phyloP scores from a whole-genome alignment of 2,113 vertebrate genomes.

The Sceloporus undulatus region DNA sequence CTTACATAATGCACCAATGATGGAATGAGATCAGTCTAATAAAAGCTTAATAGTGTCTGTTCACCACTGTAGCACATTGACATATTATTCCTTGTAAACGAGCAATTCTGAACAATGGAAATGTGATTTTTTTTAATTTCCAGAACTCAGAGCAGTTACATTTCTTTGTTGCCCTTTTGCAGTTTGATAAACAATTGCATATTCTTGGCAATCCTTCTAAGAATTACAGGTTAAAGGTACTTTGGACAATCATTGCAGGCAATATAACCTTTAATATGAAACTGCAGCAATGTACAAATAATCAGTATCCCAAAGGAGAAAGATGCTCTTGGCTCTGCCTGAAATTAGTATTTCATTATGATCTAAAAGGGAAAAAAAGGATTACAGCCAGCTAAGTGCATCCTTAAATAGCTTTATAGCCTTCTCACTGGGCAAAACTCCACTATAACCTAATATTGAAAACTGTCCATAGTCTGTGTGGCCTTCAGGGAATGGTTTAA shows the following conservation, averaged over 20 bases:
- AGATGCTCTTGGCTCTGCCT: conserved; percentile 12
- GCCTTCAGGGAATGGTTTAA: conserved; percentile 23
- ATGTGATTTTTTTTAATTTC: neutral
- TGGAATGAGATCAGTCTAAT: neutral
- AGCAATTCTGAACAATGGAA: neutral
- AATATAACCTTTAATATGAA: conserved; percentile 1
- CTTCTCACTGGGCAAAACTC: conserved; percentile 26
- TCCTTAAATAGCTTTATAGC: conserved; percentile 22
- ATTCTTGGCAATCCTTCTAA: neutral
- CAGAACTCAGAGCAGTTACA: neutral
- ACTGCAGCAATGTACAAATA: neutral
- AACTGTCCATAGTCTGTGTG: conserved; percentile 10
- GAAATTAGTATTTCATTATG: conserved; percentile 30
- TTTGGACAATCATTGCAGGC: neutral
- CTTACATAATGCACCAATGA: neutral
- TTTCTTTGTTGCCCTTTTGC: neutral
- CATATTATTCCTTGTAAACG: conserved; percentile 3
- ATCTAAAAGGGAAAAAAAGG: conserved; percentile 9
- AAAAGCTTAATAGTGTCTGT: neutral
- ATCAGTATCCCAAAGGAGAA: neutral
- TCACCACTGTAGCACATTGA: neutral
- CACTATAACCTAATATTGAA: conserved; percentile 31
- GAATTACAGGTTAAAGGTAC: neutral
- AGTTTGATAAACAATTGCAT: neutral
- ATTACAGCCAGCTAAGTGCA: conserved; percentile 20